These are phyloP conservation scores for Lipophrys pholis DNA, from an alignment of 2,113 vertebrate species.

Conservation along the genomic window DNA sequence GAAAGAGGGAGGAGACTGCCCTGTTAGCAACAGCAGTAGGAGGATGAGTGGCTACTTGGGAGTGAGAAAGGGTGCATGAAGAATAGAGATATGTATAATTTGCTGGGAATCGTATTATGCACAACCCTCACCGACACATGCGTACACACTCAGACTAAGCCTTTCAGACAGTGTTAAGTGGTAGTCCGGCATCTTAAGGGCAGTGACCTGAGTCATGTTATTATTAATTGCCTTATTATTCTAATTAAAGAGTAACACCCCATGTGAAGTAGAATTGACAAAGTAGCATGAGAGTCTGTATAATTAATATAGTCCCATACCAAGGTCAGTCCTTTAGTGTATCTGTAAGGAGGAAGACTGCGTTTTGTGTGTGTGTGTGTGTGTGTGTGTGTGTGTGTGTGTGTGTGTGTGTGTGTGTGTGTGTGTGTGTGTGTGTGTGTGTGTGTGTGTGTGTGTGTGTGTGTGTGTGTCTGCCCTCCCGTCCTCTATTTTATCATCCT, in stretches of 20 bases:
- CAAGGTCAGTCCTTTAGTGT: conserved; percentile 76
- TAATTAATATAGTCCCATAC: conserved; percentile 77
- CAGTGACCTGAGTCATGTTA: conserved; percentile 77
- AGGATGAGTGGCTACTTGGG: conserved; percentile 48
- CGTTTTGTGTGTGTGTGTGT: conserved; percentile 15
- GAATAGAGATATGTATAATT: conserved; percentile 46
- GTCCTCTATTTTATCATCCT: conserved; percentile 62
- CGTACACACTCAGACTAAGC: background rate
- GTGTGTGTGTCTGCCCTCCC: conserved; percentile 15
- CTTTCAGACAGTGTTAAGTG: conserved; percentile 55
- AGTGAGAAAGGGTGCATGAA: conserved; percentile 20
- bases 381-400: conserved; percentile 22
- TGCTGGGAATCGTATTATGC: conserved; percentile 18
- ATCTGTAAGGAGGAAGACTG: conserved; percentile 36
- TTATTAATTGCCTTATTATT: conserved; percentile 84
- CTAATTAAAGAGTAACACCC: conserved; percentile 79
- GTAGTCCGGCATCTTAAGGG: conserved; percentile 54
- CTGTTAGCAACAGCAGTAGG: conserved; percentile 28
- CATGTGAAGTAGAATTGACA: conserved; percentile 68
- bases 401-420: conserved; percentile 19
- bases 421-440: conserved; percentile 31
- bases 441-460: conserved; percentile 21
- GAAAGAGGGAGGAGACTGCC: conserved; percentile 37
- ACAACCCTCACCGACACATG: conserved; percentile 2
- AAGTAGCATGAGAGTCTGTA: conserved; percentile 55